These are phyloP conservation scores for Myiozetetes cayanensis DNA, from an alignment of 2,113 vertebrate genomes.

Conservation along the genomic window DNA sequence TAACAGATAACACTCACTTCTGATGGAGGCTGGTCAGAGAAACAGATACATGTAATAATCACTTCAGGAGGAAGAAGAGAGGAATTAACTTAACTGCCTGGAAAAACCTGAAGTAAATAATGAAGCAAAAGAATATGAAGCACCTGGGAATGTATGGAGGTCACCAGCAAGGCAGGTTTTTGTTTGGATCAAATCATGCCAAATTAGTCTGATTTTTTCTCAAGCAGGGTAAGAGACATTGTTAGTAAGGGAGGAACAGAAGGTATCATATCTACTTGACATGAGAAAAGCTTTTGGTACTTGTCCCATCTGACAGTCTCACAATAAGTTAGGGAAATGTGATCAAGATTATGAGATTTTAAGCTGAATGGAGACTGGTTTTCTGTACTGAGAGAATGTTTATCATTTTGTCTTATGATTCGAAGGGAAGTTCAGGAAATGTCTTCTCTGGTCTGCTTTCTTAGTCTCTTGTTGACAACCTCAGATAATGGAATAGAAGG, in stretches of 20 bases:
- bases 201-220: background rate
- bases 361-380: background rate
- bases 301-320: background rate
- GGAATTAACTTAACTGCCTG: background rate
- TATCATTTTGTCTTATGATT: background rate
- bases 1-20: background rate
- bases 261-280: background rate
- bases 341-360: background rate
- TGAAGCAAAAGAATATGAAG: background rate
- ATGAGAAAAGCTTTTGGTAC: background rate
- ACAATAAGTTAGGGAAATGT: background rate
- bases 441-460: background rate
- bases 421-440: background rate
- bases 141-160: background rate
- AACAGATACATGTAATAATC: background rate
- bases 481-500: background rate
- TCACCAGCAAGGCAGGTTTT: background rate
- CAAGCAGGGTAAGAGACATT: fast-evolving
- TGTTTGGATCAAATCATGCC: background rate
- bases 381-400: background rate
- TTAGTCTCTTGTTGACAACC: background rate
- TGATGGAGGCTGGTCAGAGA: background rate
- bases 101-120: background rate
- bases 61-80: background rate
- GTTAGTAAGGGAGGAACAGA: background rate